Evolutionary conservation across 2,113 vertebrate species (phyloP), one percentile per base, ranked within the genome.

Genomic region (Oceanodroma tethys): DNA sequence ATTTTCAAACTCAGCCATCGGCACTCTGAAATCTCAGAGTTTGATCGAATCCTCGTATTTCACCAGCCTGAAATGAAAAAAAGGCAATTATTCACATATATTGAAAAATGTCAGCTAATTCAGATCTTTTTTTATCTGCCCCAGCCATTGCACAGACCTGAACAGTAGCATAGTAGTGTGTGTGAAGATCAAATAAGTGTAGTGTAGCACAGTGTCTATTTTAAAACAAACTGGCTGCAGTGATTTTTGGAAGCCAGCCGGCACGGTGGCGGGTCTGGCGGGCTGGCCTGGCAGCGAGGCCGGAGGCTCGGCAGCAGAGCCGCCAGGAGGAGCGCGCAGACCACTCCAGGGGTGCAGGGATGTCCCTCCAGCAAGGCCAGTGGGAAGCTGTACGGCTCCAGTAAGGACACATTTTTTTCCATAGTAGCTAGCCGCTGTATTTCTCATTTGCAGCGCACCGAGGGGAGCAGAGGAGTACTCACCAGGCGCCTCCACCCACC

Each of bases 291-390:
- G 81, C 60, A 17, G 86, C 4, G 2, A 23, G 72, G 68, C 80
- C 16, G 6, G 48, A 47, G 71, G 53, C 55, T 26, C 22, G 14
- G 70, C 71, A 48, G 86, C 75, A 12, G 53, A 11, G 73, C 94
- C 92, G 4, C 67, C 62, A 96, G 96, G 90, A 87, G 97, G 97
- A 88, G 94, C 65, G 29, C 89, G n/a, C 94, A 60, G 86, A 59
- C 90, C 20, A 36, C 74, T 72, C 32, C 32, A 3, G 11, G 75
- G 47, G 36, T 26, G 52, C 62, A 23, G 53, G 71, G 58, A 11
- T 38, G 53, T 26, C 52, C 78, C 43, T 68, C 30, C 63, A 26
- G 74, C 48, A 50, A 14, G 78, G 72, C 38, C 42, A 2, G 47
- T 1, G 38, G 7, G 75, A 60, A 52, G 72, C 50, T 3, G 38